These are phyloP conservation scores for Bucorvus abyssinicus DNA, from an alignment of 2,797 vertebrate genomes.

Conservation along the genomic window DNA sequence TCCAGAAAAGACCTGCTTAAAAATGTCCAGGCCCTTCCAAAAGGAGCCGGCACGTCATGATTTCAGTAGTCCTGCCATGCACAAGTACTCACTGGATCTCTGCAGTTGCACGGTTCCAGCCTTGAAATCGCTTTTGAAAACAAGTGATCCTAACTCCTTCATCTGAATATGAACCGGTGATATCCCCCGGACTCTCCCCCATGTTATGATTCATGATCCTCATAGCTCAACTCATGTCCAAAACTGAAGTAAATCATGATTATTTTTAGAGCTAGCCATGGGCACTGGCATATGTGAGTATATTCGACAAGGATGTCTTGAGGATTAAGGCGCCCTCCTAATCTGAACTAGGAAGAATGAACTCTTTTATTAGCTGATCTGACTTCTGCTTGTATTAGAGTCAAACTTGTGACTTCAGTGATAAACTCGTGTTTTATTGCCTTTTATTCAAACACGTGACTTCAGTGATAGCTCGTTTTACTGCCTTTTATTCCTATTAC, in stretches of 20 bases:
- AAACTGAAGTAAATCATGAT: background rate
- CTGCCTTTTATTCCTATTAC: slow-evolving; percentile 3
- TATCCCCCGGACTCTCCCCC: background rate
- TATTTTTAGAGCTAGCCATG: background rate
- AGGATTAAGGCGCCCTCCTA: background rate
- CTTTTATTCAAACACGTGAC: background rate
- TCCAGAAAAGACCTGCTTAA: background rate
- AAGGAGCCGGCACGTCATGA: background rate
- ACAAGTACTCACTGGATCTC: background rate
- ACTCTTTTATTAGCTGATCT: slow-evolving; percentile 15
- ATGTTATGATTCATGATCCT: background rate
- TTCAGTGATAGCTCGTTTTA: slow-evolving; percentile 26
- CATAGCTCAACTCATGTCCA: background rate
- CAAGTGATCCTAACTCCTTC: background rate
- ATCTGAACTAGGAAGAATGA: slow-evolving; percentile 3
- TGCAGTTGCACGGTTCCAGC: background rate
- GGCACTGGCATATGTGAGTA: background rate
- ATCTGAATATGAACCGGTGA: background rate
- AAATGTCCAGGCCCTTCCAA: background rate
- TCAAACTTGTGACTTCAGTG: background rate
- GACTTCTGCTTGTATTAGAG: background rate
- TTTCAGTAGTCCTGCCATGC: background rate
- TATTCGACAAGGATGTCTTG: background rate
- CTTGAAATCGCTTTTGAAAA: background rate
- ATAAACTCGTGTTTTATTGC: slow-evolving; percentile 27